These are phyloP conservation scores for Rhingia campestris DNA, from an alignment of 2,888 invertebrate species.

Conservation along the genomic window DNA sequence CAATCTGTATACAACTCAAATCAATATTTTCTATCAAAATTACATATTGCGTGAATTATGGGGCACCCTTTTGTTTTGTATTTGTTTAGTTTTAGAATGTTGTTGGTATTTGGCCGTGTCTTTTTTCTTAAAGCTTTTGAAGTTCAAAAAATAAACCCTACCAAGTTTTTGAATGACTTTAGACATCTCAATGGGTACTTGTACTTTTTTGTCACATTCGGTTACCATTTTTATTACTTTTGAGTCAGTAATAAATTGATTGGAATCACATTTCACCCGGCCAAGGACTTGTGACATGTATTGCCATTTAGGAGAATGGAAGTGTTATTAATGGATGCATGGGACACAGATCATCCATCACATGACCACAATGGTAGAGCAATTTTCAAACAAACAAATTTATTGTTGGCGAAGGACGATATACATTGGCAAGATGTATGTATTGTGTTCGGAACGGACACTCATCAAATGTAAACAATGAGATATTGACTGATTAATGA, in stretches of 20 bases:
- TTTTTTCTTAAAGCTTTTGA: too few species aligned
- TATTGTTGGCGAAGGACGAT: not conserved
- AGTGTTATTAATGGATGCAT: conserved; percentile 52
- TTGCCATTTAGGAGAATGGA: conserved; percentile 26
- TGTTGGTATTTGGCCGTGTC: too few species aligned
- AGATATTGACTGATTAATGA: conserved; percentile 21
- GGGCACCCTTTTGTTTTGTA: too few species aligned
- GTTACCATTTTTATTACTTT: conserved; percentile 40
- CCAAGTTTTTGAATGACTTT: too few species aligned
- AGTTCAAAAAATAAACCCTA: too few species aligned
- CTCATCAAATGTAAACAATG: conserved; percentile 16
- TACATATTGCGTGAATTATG: too few species aligned
- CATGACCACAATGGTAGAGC: not conserved
- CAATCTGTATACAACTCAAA: too few species aligned
- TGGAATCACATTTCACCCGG: conserved; percentile 41
- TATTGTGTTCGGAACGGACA: not conserved
- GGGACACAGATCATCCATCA: conserved; percentile 22
- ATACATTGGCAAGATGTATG: not conserved
- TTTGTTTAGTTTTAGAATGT: too few species aligned
- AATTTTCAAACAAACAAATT: conserved; percentile 12
- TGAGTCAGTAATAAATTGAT: conserved; percentile 53
- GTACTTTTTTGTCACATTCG: conserved; percentile 2
- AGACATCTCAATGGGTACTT: too few species aligned
- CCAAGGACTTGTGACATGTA: conserved; percentile 41
- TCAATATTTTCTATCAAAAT: too few species aligned